Conservation (phyloP, 2,113 vertebrate genomes). For the Pongo pygmaeus region DNA sequence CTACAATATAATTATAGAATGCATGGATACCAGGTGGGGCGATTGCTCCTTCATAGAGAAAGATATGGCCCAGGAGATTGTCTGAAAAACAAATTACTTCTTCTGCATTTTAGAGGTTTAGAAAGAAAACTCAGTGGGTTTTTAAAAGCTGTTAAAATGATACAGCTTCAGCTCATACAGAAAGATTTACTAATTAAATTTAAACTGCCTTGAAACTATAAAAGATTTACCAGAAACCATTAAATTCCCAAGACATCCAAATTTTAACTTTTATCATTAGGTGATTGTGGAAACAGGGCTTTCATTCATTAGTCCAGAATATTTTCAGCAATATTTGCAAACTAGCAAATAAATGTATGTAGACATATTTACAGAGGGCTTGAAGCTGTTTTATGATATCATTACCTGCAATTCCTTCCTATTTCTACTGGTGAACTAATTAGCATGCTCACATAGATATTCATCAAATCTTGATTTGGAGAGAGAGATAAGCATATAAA, state of each 20-base stretch:
- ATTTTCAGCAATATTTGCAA: conserved; percentile 25
- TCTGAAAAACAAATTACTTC: not conserved
- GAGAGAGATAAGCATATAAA: not conserved
- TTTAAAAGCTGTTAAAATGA: conserved; percentile 34
- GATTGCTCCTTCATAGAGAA: not conserved
- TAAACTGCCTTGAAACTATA: conserved; percentile 45
- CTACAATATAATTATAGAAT: not conserved
- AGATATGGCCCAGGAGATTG: not conserved
- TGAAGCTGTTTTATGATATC: not conserved
- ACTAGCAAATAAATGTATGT: not conserved
- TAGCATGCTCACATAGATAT: conserved; percentile 28
- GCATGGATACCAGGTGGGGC: not conserved
- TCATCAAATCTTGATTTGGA: conserved; percentile 53
- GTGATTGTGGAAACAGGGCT: not conserved
- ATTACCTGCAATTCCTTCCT: not conserved
- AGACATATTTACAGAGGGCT: not conserved
- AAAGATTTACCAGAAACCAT: conserved; percentile 23
- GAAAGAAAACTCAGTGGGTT: not conserved
- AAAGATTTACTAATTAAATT: conserved; percentile 48
- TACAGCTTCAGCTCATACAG: not conserved
- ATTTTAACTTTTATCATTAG: conserved; percentile 52
- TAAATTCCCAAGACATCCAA: conserved; percentile 8
- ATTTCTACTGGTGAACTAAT: conserved; percentile 45
- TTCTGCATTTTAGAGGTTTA: not conserved
- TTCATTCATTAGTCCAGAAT: conserved; percentile 9